These are phyloP conservation scores for Amphimallon solstitiale DNA, from an alignment of 2,888 invertebrate species.

Conservation along the genomic window DNA sequence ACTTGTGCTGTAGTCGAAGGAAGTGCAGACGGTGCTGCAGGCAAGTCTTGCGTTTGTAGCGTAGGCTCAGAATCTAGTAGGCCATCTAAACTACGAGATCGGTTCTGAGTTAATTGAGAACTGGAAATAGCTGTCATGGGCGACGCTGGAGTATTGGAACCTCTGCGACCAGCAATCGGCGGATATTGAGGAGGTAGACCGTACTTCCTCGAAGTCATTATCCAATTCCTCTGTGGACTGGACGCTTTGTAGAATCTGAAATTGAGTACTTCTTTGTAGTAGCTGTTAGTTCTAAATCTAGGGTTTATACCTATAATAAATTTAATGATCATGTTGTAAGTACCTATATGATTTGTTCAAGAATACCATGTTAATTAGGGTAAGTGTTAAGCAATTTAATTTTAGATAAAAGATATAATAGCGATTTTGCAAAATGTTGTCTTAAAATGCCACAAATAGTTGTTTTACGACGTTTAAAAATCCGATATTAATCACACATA, in stretches of 20 bases:
- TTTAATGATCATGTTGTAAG: background rate
- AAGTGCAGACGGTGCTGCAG: conserved; percentile 8
- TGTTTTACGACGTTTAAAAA: background rate
- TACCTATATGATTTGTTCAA: no score
- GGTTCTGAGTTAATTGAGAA: conserved; percentile 58
- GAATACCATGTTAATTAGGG: no score
- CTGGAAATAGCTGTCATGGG: conserved; percentile 50
- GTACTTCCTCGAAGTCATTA: conserved; percentile 62
- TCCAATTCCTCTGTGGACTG: conserved; percentile 72
- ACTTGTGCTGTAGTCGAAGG: conserved; percentile 38
- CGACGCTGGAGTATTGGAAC: conserved; percentile 61
- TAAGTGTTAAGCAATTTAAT: no score
- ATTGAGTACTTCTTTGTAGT: background rate
- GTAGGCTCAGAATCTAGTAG: conserved; percentile 64
- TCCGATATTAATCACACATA: background rate
- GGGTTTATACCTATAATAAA: background rate
- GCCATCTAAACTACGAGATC: conserved; percentile 74
- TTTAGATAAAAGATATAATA: no score
- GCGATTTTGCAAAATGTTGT: no score
- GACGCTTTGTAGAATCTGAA: conserved; percentile 74
- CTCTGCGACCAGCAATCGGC: conserved; percentile 58
- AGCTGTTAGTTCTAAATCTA: no score
- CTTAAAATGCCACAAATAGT: no score
- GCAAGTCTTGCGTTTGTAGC: conserved; percentile 9
- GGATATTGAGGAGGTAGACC: conserved; percentile 61